Evolutionary conservation across 2,888 invertebrate genomes (phyloP), one percentile per base, ranked within the genome.

Genomic region (Phymatocera aterrima): DNA sequence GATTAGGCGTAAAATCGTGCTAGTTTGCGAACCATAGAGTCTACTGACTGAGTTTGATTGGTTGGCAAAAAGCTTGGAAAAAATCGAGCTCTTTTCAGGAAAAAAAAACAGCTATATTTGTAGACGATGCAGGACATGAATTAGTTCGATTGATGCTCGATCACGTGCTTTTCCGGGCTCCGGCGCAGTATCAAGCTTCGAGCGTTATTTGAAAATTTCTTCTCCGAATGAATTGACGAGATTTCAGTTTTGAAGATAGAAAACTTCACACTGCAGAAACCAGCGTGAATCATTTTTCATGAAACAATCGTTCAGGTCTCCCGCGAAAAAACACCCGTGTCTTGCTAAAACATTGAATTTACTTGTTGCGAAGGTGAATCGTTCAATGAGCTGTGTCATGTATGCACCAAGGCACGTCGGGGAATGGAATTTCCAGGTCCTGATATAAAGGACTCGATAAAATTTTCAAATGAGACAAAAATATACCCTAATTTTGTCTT

Each of bases 341-440:
- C 51, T 51, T 48, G 48, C 51, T 72, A 21, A 18, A 70, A 70
- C 70, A 48, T 70, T 48, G 70, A 46, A 48, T 70, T 48, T 51
- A 70, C 70, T 31, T 51, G 48, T 48, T 51, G 48, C 51, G 72
- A 72, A 72, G 43, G 34, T n/a, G n/a, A n/a, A n/a, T n/a, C n/a
- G n/a, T 10, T 31, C 51, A 72, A 18, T 72, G 51, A 72, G 72
- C 34, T 21, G n/a, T n/a, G 34, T 8, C 31, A 72, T 51, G 72
- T 34, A 72, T 72, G 72, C 72, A 72, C 51, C 51, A 34, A 1
- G 72, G 68, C 48, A 72, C 31, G 72, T 48, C 31, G 72, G 18
- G 31, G 12, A 72, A 51, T 72, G 51, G 51, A 72, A 51, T 72
- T 34, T 48, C 34, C n/a, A 68, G 18, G 18, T 72, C 51, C 72